A percentile compares a stretch with the other conserved stretches of the same genome.
Conservation (phyloP, 2,888 invertebrate genomes). For the Orthosia incerta region DNA sequence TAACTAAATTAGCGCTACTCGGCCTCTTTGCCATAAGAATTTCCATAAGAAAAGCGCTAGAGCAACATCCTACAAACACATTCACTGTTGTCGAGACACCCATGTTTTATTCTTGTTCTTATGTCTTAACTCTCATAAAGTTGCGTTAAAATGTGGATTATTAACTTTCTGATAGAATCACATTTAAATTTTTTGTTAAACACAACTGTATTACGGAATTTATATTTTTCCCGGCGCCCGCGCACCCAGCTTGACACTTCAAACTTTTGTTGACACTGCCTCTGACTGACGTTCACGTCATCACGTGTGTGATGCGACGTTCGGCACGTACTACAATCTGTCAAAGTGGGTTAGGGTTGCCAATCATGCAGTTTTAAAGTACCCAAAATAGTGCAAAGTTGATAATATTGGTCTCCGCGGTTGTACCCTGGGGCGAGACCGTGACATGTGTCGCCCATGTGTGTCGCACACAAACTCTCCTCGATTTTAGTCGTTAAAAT, state of each 20-base stretch:
- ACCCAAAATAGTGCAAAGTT: background rate
- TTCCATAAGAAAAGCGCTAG: conserved; percentile 87
- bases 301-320: background rate
- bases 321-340: conserved; percentile 24
- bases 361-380: background rate
- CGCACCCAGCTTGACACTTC: conserved; percentile 46
- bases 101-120: conserved; percentile 67
- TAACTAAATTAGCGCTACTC: conserved; percentile 83
- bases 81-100: conserved; percentile 72
- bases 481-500: too few species aligned
- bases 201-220: conserved; percentile 8
- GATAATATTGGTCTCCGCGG: background rate
- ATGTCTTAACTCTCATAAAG: background rate
- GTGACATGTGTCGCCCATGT: too few species aligned
- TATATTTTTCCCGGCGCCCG: conserved; percentile 58
- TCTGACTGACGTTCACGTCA: background rate
- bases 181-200: conserved; percentile 9
- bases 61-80: conserved; percentile 84
- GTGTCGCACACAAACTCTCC: too few species aligned
- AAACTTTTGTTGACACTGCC: conserved; percentile 40
- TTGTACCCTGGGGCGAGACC: too few species aligned
- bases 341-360: conserved; percentile 11
- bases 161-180: background rate
- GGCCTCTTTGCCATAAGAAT: conserved; percentile 83
- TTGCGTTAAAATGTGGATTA: background rate